Evolutionary conservation across 2,888 invertebrate genomes (phyloP), one percentile per base, ranked within the genome.

Genomic region (Leucoma salicis): DNA sequence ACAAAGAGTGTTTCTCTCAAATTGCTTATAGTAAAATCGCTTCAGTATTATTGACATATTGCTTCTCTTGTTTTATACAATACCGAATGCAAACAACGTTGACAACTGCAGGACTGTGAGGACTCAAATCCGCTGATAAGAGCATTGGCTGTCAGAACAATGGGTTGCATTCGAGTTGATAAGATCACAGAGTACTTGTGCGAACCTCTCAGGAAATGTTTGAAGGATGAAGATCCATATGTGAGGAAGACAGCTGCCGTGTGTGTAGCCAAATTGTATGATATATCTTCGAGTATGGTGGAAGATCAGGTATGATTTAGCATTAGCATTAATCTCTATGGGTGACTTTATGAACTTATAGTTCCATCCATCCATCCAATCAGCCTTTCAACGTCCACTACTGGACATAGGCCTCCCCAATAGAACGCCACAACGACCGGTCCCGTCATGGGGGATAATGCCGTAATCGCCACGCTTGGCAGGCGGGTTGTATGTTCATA

Each of bases 151-250:
- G 99, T 99, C 18, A 92, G 99, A 45, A 99, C 99, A 12, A 99
- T 99, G 99, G 99, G 99, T 39, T 99, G 99, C 81, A 99, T 99
- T 74, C 93, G 99, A 10, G 99, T 99, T 40, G 99, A 99, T 90
- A 99, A 99, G 91, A 99, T 99, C 70, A 99, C 99, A 0, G 99
- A 99, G 89, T 99, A 99, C 84, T 91, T 99, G 29, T 99, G 99
- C 81, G 99, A 99, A 76, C 99, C 99, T 0, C 89, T 99, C 59
- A 91, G 99, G 43, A 99, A 97, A 76, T 97, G 97, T 74, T 88
- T 97, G 51, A 96, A 96, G 82, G 98, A 98, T 80, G 98, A 98
- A 76, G 98, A 98, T 87, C 98, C 98, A 0, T 98, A 98, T 87
- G 98, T 98, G 6, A 92, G 99, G 60, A 99, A 99, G 91, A 99